phyloP scores from a whole-genome alignment of 2,113 vertebrate species.

The Laticauda colubrina region DNA sequence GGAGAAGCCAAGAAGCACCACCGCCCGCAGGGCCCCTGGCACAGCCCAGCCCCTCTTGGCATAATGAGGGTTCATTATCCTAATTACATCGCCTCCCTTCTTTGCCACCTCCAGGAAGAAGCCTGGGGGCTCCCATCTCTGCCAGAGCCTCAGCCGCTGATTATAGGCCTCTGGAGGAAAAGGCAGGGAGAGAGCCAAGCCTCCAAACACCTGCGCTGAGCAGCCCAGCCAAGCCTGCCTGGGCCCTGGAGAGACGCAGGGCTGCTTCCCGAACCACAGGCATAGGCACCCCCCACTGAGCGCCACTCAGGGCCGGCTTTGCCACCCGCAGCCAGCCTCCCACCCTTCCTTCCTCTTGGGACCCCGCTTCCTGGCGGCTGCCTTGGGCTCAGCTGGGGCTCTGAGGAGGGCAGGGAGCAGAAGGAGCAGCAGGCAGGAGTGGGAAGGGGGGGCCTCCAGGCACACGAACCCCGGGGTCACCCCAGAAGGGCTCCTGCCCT shows the following conservation, averaged over 20 bases:
- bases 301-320: neutral
- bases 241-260: accelerated
- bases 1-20: neutral
- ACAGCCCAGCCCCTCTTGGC: neutral
- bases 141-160: neutral
- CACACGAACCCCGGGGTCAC: neutral
- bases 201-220: neutral
- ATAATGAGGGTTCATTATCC: neutral
- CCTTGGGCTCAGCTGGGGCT: too few relatives aligned
- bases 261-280: neutral
- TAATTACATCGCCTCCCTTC: neutral
- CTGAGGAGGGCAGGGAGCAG: neutral
- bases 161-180: neutral
- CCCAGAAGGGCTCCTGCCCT: neutral
- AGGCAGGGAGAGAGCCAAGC: neutral
- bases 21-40: neutral
- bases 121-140: neutral
- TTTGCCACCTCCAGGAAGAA: neutral
- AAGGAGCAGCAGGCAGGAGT: neutral
- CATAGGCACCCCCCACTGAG: neutral
- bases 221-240: neutral
- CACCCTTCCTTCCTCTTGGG: neutral
- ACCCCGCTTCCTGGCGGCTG: neutral
- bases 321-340: neutral
- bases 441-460: neutral